phyloP scores from a whole-genome alignment of 2,113 vertebrate species.

The Ahaetulla prasina region DNA sequence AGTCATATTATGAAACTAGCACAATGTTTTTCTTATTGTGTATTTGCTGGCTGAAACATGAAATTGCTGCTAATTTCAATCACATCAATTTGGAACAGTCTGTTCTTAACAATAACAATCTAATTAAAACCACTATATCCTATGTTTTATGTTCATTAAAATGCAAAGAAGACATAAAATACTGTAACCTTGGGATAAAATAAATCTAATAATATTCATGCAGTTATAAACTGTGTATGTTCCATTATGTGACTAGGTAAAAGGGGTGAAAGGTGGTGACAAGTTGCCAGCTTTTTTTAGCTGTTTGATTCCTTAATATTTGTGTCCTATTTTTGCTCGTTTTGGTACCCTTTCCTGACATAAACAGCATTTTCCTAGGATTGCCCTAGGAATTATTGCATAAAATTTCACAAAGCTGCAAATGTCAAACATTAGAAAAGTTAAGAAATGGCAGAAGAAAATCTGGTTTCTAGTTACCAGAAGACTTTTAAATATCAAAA shows the following conservation, averaged over 20 bases:
- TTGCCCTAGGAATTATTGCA: neutral
- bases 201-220: neutral
- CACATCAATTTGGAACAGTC: neutral
- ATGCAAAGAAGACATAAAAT: neutral
- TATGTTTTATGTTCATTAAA: neutral
- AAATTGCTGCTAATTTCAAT: neutral
- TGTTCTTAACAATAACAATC: neutral
- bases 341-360: neutral
- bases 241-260: neutral
- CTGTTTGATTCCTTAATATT: neutral
- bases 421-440: neutral
- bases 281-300: neutral
- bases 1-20: neutral
- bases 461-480: neutral
- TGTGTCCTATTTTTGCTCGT: neutral
- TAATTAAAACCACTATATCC: neutral
- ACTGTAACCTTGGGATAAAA: neutral
- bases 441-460: neutral
- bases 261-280: neutral
- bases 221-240: neutral
- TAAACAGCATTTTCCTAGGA: neutral
- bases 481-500: neutral
- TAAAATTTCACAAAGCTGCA: neutral
- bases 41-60: neutral
- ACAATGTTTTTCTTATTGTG: neutral